Conservation (phyloP, 2,797 vertebrate species). For the Phalanger gymnotis region DNA sequence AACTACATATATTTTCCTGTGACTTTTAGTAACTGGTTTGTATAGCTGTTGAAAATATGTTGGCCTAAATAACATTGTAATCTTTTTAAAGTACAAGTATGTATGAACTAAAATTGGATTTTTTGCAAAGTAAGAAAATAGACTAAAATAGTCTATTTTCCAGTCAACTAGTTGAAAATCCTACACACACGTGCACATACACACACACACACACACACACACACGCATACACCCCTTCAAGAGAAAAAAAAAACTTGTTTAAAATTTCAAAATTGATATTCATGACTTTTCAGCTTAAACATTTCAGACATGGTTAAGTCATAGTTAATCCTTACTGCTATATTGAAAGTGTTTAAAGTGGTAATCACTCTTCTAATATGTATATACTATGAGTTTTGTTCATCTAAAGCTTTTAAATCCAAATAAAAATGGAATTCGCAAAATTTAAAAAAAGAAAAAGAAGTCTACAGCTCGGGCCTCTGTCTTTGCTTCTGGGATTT, state of each 20-base stretch:
- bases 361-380: slow-evolving; percentile 83
- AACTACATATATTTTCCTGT: slow-evolving; percentile 61
- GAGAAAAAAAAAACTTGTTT: slow-evolving; percentile 75
- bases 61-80: slow-evolving; percentile 68
- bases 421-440: slow-evolving; percentile 88
- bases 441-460: slow-evolving; percentile 67
- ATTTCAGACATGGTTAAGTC: slow-evolving; percentile 84
- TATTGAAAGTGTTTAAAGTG: slow-evolving; percentile 83
- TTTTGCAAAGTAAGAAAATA: slow-evolving; percentile 74
- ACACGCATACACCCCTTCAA: slow-evolving; percentile 65
- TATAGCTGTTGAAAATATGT: slow-evolving; percentile 78
- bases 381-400: slow-evolving; percentile 87
- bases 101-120: slow-evolving; percentile 81
- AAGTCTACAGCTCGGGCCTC: not conserved
- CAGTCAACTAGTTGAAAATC: slow-evolving; percentile 78
- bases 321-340: slow-evolving; percentile 82
- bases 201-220: slow-evolving; percentile 7
- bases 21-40: slow-evolving; percentile 78
- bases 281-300: slow-evolving; percentile 78
- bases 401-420: slow-evolving; percentile 87
- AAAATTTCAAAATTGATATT: slow-evolving; percentile 79
- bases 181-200: slow-evolving; percentile 67
- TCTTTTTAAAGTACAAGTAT: slow-evolving; percentile 79
- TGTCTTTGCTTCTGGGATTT: not conserved
- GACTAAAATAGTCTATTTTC: slow-evolving; percentile 79